Percentiles rank a stretch among this genome's conserved stretches.
Conservation (phyloP, 2,888 invertebrate genomes). For the Pocota personata region DNA sequence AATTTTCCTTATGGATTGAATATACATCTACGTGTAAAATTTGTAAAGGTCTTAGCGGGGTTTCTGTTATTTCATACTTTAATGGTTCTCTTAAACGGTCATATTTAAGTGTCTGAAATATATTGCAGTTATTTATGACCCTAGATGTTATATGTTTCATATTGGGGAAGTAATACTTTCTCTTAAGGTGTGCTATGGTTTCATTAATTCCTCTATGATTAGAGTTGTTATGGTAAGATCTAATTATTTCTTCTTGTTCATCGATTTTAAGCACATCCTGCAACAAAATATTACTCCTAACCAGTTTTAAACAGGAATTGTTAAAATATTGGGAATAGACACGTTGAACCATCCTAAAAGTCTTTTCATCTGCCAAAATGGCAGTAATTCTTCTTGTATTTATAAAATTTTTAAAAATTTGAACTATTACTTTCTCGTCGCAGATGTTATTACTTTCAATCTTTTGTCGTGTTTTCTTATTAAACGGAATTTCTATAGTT, state of each 20-base stretch:
- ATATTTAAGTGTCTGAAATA: constrained; percentile 56
- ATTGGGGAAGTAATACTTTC: constrained; percentile 43
- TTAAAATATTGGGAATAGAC: constrained; percentile 18
- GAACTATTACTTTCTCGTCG: neutral
- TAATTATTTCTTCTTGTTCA: constrained; percentile 17
- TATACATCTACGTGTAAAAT: constrained; percentile 70
- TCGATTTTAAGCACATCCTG: constrained; percentile 11
- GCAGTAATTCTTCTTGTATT: constrained; percentile 25
- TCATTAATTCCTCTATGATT: constrained; percentile 41
- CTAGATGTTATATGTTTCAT: constrained; percentile 33
- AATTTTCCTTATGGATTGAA: constrained; percentile 34
- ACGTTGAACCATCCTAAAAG: constrained; percentile 33
- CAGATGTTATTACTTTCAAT: no score
- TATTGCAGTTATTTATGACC: constrained; percentile 33
- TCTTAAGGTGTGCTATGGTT: constrained; percentile 17
- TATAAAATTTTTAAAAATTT: neutral
- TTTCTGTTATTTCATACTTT: constrained; percentile 49
- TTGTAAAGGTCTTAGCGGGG: constrained; percentile 41
- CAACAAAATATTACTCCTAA: neutral
- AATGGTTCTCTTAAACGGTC: constrained; percentile 49
- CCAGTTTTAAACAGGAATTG: constrained; percentile 1
- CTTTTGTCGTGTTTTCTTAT: no score
- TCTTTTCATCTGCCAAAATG: constrained; percentile 3
- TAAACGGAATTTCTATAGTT: no score
- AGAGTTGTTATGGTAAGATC: constrained; percentile 6